These are phyloP conservation scores for Phenganax stokvisi DNA, from an alignment of 92 coral and sea anemone genomes.

Conservation along the genomic window DNA sequence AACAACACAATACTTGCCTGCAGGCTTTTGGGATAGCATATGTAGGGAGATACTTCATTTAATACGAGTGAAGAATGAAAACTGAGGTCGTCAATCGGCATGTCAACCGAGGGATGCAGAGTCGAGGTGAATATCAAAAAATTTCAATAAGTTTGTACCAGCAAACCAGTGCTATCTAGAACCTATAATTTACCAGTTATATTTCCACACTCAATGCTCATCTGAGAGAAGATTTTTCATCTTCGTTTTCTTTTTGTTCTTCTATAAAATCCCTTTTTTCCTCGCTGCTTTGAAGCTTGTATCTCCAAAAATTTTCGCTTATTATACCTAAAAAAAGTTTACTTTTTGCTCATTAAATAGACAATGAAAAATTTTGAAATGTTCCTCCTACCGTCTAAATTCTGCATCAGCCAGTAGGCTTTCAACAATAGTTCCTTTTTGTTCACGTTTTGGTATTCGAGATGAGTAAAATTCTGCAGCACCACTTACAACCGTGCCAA, in stretches of 20 bases:
- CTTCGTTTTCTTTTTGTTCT: conserved; percentile 64
- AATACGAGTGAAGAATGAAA: too few species aligned
- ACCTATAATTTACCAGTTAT: too few species aligned
- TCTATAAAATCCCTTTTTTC: conserved; percentile 70
- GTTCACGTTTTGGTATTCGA: conserved; percentile 80
- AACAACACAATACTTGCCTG: neutral
- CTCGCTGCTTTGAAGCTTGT: conserved; percentile 77
- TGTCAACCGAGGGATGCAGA: too few species aligned
- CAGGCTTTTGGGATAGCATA: too few species aligned
- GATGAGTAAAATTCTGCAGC: conserved; percentile 90
- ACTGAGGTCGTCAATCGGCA: too few species aligned
- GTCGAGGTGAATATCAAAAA: too few species aligned
- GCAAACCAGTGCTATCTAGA: too few species aligned
- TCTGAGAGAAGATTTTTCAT: neutral
- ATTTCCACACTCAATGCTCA: too few species aligned
- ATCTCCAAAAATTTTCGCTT: conserved; percentile 86
- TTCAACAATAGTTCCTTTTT: conserved; percentile 68
- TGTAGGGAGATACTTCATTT: too few species aligned
- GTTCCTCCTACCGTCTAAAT: conserved; percentile 70
- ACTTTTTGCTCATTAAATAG: neutral
- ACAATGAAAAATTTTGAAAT: neutral
- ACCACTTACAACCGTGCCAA: conserved; percentile 86
- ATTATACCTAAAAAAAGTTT: conserved; percentile 62
- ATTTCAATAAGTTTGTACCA: too few species aligned
- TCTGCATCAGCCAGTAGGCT: conserved; percentile 78